Evolutionary conservation across 2,797 vertebrate genomes (phyloP).

Genomic region (Manis crassicaudata): DNA sequence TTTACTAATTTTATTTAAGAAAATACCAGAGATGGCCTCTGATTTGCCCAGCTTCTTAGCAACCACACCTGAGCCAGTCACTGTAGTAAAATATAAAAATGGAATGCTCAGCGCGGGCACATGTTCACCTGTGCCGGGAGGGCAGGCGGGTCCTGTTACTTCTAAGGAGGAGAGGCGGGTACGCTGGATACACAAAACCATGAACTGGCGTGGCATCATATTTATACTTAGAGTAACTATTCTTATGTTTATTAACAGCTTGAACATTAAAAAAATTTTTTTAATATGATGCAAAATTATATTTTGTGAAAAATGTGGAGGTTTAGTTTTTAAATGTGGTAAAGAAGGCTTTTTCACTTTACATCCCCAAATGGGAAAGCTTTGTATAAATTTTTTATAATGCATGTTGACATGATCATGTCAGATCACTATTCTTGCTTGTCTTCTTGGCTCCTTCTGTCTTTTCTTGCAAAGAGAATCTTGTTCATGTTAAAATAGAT

Average conservation of each 20-base stretch:
- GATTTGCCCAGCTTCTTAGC: background rate
- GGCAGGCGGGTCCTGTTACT: background rate
- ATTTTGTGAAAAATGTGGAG: background rate
- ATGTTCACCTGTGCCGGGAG: background rate
- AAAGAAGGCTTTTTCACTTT: background rate
- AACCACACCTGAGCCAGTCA: background rate
- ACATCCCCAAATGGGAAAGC: background rate
- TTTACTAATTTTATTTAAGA: background rate
- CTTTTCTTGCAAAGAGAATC: constrained; percentile 13
- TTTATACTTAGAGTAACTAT: background rate
- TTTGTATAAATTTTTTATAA: background rate
- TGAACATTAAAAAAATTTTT: background rate
- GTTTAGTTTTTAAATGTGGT: background rate
- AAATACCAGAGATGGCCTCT: background rate
- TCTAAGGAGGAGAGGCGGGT: background rate
- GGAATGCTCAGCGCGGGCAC: background rate
- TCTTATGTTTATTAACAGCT: constrained; percentile 13
- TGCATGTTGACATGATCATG: background rate
- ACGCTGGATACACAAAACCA: background rate
- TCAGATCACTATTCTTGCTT: constrained; percentile 15
- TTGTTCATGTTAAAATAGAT: constrained; percentile 51
- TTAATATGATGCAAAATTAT: background rate
- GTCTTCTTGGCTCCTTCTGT: constrained; percentile 30
- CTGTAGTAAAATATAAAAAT: background rate
- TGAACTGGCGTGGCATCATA: background rate